Base-by-base conservation (phyloP, 1,140 invertebrate species). In the Drosophila hydei region DNA sequence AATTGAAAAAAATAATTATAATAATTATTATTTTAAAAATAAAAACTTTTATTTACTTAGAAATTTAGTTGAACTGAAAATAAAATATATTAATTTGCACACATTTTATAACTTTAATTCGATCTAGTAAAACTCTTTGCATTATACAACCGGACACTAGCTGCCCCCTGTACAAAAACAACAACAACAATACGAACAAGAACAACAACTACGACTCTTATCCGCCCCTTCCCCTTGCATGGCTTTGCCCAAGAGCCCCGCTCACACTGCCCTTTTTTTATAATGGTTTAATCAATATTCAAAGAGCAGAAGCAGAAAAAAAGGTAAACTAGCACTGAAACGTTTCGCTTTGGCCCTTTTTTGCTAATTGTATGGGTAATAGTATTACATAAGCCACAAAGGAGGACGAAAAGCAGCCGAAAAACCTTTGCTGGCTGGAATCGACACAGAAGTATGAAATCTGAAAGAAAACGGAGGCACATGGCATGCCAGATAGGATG, bases 241-340 rank as follows among this genome's bases (percentile, higher is more conserved):
- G 40, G 42, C 55, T 62, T 51, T 64, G 47, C 36, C 23, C 25
- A 30, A 12, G 11, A 47, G 50, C 14, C 48, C 23, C 2, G 23
- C 36, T 19, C 55, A 14, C 54, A 33, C 50, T 61, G 58, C 61
- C 47, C 42, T 61, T 30, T 59, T 70, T 62, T 72, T 84, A 75
- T 84, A 76, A 78, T 83, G 65, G 76, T 72, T 84, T 73, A 84
- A 84, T 84, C 79, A 68, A 84, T 84, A 83, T 47, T 47, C 40
- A 47, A 79, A 55, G 47, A 64, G 48, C 30, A 19, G 16, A 55
- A 16, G n/a, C 42, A 54, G 25, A 48, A 19, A 30, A 27, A 42
- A 52, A 12, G 33, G 38, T 27, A 8, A 54, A 59, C 40, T 45
- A 16, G 48, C 11, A 8, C 14, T 33, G 47, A 25, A 50, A 58